These are phyloP conservation scores for Semotilus atromaculatus DNA, from an alignment of 2,797 vertebrate species.

Conservation along the genomic window DNA sequence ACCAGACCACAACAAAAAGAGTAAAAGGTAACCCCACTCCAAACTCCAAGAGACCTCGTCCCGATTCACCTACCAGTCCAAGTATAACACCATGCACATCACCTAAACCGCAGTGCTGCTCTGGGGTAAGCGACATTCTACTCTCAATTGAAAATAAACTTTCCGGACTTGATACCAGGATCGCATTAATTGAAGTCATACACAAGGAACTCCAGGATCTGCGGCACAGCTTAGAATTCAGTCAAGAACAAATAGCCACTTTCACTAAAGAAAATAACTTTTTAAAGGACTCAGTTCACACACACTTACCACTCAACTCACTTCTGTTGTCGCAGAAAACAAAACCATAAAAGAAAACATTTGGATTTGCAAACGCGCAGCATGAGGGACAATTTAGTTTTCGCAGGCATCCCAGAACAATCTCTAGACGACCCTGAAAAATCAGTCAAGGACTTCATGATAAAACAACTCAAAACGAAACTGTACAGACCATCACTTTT, in stretches of 20 bases:
- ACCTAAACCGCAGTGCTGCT: too few species aligned
- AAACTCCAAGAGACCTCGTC: background rate
- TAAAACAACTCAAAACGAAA: too few species aligned
- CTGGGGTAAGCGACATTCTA: background rate
- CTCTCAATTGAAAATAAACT: background rate
- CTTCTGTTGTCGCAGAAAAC: background rate
- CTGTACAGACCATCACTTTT: too few species aligned
- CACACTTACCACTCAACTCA: background rate
- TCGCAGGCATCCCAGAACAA: slow-evolving; percentile 31
- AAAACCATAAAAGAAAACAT: slow-evolving; percentile 40
- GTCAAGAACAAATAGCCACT: too few species aligned
- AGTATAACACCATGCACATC: too few species aligned
- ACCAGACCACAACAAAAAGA: background rate
- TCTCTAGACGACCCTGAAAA: background rate
- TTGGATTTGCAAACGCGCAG: slow-evolving; percentile 13
- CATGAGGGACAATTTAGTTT: slow-evolving; percentile 37
- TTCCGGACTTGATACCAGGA: background rate
- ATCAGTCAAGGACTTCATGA: background rate
- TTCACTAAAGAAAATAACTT: too few species aligned
- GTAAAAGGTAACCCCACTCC: background rate
- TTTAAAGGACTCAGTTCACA: background rate
- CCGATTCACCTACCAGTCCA: background rate
- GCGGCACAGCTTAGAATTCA: background rate
- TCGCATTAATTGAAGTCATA: background rate
- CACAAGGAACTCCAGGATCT: background rate